Percentiles rank a stretch among this genome's conserved stretches.
Conservation (phyloP, 1,140 invertebrate species). For the Heliconius himera region DNA sequence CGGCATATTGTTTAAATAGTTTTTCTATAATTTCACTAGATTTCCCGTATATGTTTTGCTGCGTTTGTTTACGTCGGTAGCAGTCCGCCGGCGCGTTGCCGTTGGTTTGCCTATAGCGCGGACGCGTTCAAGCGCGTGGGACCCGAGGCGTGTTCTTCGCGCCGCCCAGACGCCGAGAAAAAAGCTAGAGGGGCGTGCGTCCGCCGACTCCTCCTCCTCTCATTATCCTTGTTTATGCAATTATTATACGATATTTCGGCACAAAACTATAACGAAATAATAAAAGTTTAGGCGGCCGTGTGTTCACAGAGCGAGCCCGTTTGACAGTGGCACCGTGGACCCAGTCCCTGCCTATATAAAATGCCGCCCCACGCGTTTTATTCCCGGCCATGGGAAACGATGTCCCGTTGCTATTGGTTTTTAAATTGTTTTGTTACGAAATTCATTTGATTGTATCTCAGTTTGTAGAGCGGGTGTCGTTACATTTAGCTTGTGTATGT, state of each 20-base stretch:
- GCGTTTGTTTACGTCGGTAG: slow-evolving; percentile 59
- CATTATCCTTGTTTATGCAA: slow-evolving; percentile 76
- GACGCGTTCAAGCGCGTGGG: slow-evolving; percentile 65
- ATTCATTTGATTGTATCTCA: slow-evolving; percentile 33
- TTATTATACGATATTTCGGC: slow-evolving; percentile 71
- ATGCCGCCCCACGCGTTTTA: slow-evolving; percentile 70
- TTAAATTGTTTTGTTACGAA: slow-evolving; percentile 45
- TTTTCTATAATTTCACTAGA: slow-evolving; percentile 32
- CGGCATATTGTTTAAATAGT: background rate
- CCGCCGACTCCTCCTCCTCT: slow-evolving; percentile 74
- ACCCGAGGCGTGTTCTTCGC: slow-evolving; percentile 68
- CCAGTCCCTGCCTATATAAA: slow-evolving; percentile 71
- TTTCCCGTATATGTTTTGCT: slow-evolving; percentile 34
- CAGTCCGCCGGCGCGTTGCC: slow-evolving; percentile 57
- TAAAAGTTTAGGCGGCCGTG: slow-evolving; percentile 56
- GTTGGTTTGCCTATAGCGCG: slow-evolving; percentile 60
- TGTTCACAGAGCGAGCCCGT: slow-evolving; percentile 68
- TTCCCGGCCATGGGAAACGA: slow-evolving; percentile 60
- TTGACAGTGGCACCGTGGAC: slow-evolving; percentile 70
- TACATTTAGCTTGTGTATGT: background rate
- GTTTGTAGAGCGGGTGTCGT: background rate
- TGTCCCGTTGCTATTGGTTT: slow-evolving; percentile 53
- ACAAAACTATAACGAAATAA: slow-evolving; percentile 55
- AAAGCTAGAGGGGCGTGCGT: slow-evolving; percentile 71
- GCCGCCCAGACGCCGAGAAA: slow-evolving; percentile 71